Evolutionary conservation across 2,113 vertebrate species (phyloP), one percentile per base, ranked within the genome.

Genomic region (Cyanistes caeruleus): DNA sequence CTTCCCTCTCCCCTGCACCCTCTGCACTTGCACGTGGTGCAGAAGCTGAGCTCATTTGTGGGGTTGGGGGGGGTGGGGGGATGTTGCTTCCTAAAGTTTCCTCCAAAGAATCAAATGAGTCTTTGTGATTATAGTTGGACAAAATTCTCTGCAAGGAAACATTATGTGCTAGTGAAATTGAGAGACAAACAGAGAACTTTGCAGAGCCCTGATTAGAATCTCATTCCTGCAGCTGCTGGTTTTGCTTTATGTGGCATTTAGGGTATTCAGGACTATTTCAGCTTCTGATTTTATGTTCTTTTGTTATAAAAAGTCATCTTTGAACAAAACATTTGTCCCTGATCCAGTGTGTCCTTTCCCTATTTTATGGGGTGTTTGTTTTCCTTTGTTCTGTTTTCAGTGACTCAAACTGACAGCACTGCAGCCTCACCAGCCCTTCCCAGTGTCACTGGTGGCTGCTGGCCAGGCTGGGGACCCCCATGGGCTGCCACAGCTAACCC

Each of bases 201-300:
- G 60, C 77, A 80, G 70, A 74, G 44, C 39, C 49, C 49, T 53
- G 75, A 49, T 88, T 35, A 68, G 59, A 80, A 48, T 80, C 53
- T 93, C 86, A 48, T 70, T 63, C 48, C 35, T 52, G 27, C 67
- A 75, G 49, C 59, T 93, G 37, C 41, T 60, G 52, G 14, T 17
- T 89, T 88, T 79, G 63, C 87, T 93, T 77, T 90, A 46, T 69
- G 6, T 74, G 67, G 33, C 27, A 44, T 85, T 84, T 27, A 35
- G 52, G 64, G 28, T 84, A 70, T 75, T 68, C 49, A 35, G 62
- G 49, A 31, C 73, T 80, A 39, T 84, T 92, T 86, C 25, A 11
- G 79, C 55, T 68, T 78, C 90, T 90, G 52, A 22, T 90, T 92
- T 87, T 91, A 56, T 91, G 90, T 93, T 63, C 63, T 48, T 43